Base-by-base conservation (phyloP, 2,113 vertebrate genomes). In the Reinhardtius hippoglossoides region DNA sequence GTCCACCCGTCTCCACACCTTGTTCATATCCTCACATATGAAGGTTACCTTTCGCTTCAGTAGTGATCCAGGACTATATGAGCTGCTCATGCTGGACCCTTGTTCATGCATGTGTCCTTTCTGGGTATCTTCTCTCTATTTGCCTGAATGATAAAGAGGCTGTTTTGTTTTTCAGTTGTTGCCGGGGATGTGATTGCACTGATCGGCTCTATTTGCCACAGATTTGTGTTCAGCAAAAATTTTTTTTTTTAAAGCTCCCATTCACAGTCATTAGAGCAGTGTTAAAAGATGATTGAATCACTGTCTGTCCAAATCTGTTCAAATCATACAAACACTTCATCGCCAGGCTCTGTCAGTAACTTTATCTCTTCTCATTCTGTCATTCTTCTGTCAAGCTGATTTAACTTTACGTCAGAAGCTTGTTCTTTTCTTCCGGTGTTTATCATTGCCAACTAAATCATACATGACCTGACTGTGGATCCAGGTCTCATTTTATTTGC, bases 381-480 rank as follows among this genome's bases (percentile, higher is more conserved):
- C 55, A 35, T 68, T 86, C 15, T 56, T 42, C 67, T 62, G 60
- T 76, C 21, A 26, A 26, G 52, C 59, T 60, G 8, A 68, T 69
- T 76, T 56, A 56, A 78, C 64, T 8, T 58, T 40, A 57, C 40
- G 26, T 52, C 4, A 26, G 26, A 66, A 3, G 3, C 35, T 48
- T 67, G 48, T 24, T 6, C 61, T 84, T 31, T 31, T 31, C 31
- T 31, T 1, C 31, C 6, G 31, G 31, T 78, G 15, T 76, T 71
- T 81, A 57, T 74, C 76, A 68, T 76, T 44, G 21, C 18, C n/a
- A 57, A 23, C 61, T 83, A 64, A 80, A 68, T 64, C 76, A 81
- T 54, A 78, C 65, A 71, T 40, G 56, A 67, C 56, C 59, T 70
- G 63, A 61, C 40, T 67, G 40, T 83, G 70, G 37, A 24, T 73